These are phyloP conservation scores for Aleiodes alternator DNA, from an alignment of 2,888 invertebrate genomes.

Conservation along the genomic window DNA sequence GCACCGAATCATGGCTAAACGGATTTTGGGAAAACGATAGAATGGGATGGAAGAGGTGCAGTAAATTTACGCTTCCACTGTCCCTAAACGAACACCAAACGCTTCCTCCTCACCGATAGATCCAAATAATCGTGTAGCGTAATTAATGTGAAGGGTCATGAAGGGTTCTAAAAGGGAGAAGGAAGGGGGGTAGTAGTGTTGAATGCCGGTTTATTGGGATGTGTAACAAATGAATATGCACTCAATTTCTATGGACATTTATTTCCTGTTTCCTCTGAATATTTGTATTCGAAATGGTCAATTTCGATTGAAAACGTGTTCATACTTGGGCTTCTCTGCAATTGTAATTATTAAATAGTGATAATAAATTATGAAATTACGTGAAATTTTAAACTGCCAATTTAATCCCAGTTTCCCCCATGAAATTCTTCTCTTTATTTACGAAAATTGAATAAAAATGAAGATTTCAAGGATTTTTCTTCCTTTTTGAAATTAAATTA, in stretches of 20 bases:
- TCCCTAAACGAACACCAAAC: constrained; percentile 3
- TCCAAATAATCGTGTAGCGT: constrained; percentile 17
- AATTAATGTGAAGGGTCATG: constrained; percentile 12
- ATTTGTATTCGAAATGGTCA: constrained; percentile 17
- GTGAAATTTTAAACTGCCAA: too few species aligned
- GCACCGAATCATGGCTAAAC: constrained; percentile 32
- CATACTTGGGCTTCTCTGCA: background rate
- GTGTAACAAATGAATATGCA: constrained; percentile 15
- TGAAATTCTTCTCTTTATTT: background rate
- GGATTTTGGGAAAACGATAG: constrained; percentile 6
- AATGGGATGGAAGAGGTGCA: background rate
- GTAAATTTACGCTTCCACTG: background rate
- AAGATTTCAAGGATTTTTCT: background rate
- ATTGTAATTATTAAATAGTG: background rate
- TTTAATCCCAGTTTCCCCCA: too few species aligned
- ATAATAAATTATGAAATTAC: background rate
- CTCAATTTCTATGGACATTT: constrained; percentile 22
- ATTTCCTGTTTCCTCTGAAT: background rate
- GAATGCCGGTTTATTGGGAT: constrained; percentile 21
- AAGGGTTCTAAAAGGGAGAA: background rate
- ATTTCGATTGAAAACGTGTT: background rate
- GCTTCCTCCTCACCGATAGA: background rate
- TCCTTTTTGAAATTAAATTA: constrained; percentile 1
- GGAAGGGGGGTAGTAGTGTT: background rate
- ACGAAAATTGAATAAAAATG: background rate